A percentile compares a stretch with the other conserved stretches of the same genome.
phyloP scores from a whole-genome alignment of 2,797 vertebrate species.

The Rhinichthys osculus region DNA sequence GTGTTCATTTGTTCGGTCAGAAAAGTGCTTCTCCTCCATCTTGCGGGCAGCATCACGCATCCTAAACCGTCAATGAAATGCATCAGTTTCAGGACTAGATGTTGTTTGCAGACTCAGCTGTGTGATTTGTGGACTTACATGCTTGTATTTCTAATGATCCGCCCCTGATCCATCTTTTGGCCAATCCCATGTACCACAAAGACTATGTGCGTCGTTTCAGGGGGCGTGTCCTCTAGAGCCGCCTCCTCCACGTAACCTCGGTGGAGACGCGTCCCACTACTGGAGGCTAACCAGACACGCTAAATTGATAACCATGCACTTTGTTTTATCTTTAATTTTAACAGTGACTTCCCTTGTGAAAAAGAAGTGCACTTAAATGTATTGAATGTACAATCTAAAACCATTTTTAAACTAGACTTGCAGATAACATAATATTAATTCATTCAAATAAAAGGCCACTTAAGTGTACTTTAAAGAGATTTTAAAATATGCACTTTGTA shows the following conservation, averaged over 20 bases:
- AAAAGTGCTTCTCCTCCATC: conserved; percentile 95
- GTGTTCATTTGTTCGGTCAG: conserved; percentile 85
- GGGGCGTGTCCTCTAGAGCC: conserved; percentile 90
- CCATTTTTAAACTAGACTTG: background rate
- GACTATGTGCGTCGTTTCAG: conserved; percentile 92
- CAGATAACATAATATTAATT: background rate
- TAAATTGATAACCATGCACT: background rate
- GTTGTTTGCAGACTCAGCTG: background rate
- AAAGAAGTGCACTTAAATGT: background rate
- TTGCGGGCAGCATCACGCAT: conserved; percentile 95
- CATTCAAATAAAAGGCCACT: background rate
- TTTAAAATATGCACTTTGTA: background rate
- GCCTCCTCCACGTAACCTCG: conserved; percentile 95
- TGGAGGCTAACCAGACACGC: conserved; percentile 81
- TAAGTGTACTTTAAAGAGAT: background rate
- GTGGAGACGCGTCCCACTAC: conserved; percentile 93
- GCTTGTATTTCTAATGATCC: conserved; percentile 95
- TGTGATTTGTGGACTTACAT: conserved; percentile 82
- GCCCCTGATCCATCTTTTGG: conserved; percentile 98
- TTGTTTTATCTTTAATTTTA: background rate
- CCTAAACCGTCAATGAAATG: conserved; percentile 71
- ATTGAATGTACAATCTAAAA: background rate
- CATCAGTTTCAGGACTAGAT: background rate
- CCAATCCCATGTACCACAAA: conserved; percentile 97
- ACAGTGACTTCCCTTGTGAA: background rate